These are phyloP conservation scores for Calonectris borealis DNA, from an alignment of 2,113 vertebrate genomes.

Conservation along the genomic window DNA sequence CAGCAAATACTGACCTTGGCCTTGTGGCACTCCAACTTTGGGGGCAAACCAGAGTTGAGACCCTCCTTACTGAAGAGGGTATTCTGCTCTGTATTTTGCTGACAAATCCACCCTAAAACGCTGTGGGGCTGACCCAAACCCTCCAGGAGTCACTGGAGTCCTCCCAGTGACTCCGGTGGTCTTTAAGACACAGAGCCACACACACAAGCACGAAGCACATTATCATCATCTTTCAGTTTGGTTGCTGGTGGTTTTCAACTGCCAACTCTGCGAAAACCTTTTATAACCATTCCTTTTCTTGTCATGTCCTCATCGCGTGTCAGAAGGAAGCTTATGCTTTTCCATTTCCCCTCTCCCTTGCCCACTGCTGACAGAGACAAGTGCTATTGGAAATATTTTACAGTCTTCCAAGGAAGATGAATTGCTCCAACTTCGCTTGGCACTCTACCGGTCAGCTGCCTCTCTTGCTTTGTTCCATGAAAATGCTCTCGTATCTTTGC, in stretches of 20 bases:
- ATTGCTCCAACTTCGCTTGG: not conserved
- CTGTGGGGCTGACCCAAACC: not conserved
- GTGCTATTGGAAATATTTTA: not conserved
- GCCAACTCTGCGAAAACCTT: not conserved
- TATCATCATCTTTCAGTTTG: not conserved
- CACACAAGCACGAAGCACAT: not conserved
- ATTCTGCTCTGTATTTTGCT: not conserved
- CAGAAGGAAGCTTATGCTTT: not conserved
- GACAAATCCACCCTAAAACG: not conserved
- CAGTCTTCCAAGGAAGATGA: not conserved
- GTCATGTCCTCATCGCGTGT: not conserved
- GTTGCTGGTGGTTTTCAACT: not conserved
- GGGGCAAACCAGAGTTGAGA: not conserved
- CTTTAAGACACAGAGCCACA: not conserved
- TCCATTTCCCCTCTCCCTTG: not conserved
- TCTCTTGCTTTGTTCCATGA: not conserved
- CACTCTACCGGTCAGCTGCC: not conserved
- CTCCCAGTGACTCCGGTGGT: not conserved
- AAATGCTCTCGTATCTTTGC: not conserved
- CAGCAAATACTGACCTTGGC: not conserved
- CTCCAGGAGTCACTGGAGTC: not conserved
- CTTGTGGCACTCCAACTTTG: rapidly evolving
- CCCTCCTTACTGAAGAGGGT: not conserved
- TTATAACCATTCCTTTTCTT: not conserved
- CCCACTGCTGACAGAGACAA: not conserved